phyloP scores from a whole-genome alignment of 1,140 invertebrate species.

The Trypoxylus dichotomus region DNA sequence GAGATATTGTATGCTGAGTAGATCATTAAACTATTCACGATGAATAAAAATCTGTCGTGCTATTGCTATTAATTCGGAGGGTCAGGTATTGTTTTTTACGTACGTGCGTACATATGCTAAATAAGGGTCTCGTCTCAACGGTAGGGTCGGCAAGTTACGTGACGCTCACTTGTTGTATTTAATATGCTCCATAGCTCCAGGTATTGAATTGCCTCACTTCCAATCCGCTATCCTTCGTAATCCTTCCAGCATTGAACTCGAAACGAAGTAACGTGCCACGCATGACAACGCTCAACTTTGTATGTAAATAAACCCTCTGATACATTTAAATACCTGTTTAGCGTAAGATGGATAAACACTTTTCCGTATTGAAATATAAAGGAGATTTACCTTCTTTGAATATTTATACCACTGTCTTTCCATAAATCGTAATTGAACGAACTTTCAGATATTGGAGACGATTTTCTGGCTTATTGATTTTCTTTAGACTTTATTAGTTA shows the following conservation, averaged over 20 bases:
- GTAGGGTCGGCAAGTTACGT: not conserved
- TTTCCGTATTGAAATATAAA: constrained; percentile 12
- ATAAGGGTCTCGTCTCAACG: not conserved
- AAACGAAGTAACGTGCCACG: constrained; percentile 2
- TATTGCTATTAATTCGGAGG: not conserved
- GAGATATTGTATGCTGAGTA: not conserved
- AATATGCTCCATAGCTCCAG: constrained; percentile 3
- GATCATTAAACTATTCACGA: not conserved
- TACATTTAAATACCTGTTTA: constrained; percentile 21
- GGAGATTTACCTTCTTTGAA: not conserved
- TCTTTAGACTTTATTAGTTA: too few species aligned
- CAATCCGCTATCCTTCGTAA: constrained; percentile 18
- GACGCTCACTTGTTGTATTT: constrained; percentile 1
- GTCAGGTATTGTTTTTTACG: not conserved
- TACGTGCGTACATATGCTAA: not conserved
- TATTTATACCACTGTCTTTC: not conserved
- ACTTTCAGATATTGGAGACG: too few species aligned
- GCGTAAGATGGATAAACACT: not conserved
- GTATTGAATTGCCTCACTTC: constrained; percentile 16
- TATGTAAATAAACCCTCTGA: constrained; percentile 1
- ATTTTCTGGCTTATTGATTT: too few species aligned
- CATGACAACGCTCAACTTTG: constrained; percentile 11
- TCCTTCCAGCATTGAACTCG: constrained; percentile 13
- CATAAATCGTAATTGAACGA: too few species aligned
- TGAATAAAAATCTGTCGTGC: not conserved